phyloP scores from a whole-genome alignment of 2,113 vertebrate genomes.

The Motacilla alba region DNA sequence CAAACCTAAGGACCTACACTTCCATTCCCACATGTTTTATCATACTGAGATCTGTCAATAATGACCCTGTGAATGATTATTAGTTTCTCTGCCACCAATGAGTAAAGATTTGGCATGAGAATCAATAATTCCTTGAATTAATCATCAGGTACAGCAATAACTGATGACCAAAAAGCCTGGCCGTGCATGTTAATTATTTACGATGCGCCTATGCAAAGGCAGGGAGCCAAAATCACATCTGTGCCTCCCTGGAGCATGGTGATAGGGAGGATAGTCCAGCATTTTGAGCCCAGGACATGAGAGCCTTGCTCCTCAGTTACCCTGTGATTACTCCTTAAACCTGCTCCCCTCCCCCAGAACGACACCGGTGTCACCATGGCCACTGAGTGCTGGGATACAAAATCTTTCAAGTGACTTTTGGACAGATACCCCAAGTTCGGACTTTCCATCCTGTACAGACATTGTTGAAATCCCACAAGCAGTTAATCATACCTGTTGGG shows the following conservation, averaged over 20 bases:
- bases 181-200: background rate
- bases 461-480: background rate
- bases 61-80: background rate
- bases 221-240: background rate
- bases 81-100: background rate
- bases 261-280: background rate
- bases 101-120: background rate
- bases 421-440: background rate
- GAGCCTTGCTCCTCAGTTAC: background rate
- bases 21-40: background rate
- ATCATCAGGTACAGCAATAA: slow-evolving; percentile 32
- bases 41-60: background rate
- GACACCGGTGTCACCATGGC: accelerated
- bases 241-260: background rate
- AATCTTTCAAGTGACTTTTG: background rate
- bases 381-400: background rate
- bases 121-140: slow-evolving; percentile 39
- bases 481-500: background rate
- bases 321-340: background rate
- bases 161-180: slow-evolving; percentile 5
- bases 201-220: background rate
- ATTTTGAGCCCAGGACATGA: background rate
- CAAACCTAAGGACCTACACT: background rate
- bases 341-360: background rate
- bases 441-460: background rate